Evolutionary conservation across 2,888 invertebrate species (phyloP), one percentile per base, ranked within the genome.

Genomic region (Cataglyphis livida): DNA sequence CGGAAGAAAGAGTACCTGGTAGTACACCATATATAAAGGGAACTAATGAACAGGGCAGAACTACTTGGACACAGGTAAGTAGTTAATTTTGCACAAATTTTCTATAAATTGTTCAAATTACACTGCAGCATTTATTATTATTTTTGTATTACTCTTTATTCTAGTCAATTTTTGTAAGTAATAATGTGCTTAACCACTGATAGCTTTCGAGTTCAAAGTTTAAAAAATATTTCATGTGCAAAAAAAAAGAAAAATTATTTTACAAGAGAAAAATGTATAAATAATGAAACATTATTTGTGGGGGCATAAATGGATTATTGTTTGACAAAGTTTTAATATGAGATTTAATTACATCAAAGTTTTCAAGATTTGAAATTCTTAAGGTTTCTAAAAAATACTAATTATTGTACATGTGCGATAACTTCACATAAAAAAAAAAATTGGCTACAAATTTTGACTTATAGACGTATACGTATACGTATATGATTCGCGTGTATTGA

Each of bases 11-110:
- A 85, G 84, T 88, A 70, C 92, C 94, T 0, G 95, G 95, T 9
- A 95, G 95, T 84, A 92, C 93, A 1, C 92, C 93, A 3, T 93
- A 92, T 66, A 28, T 90, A 4, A 86, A 89, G 81, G 87, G 70
- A 57, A 70, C 71, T 1, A 83, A 89, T 15, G 89, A 92, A 28
- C 64, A 89, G 9, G 90, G 90, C 0, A 66, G 85, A 73, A 91
- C 79, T 44, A 87, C 54, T 25, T 94, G 94, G 94, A 91, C 87
- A 0, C 93, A 93, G 83, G 92, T 93, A 64, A 76, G 81, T 66
- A 73, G 35, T 28, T 73, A 21, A 12, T 71, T 12, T n/a, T 15
- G 0, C 15, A 4, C n/a, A 21, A 12, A 7, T 41, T 65, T 2
- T 57, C 4, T 54, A n/a, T 1, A n/a, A 64, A 64, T n/a, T 57